These are phyloP conservation scores for Vimba vimba DNA, from an alignment of 2,113 vertebrate species.

Conservation along the genomic window DNA sequence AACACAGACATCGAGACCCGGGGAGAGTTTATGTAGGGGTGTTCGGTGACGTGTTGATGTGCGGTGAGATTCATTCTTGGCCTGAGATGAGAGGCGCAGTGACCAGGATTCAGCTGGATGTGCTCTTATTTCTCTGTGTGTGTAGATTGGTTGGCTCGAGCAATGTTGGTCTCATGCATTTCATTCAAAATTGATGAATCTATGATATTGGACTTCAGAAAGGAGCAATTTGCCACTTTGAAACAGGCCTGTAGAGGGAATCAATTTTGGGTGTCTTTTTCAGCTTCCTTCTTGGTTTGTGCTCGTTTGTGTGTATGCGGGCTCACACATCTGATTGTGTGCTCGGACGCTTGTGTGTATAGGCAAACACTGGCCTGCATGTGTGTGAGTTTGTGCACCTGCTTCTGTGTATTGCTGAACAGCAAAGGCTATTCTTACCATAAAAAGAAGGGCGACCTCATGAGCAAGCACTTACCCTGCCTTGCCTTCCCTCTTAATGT, in stretches of 20 bases:
- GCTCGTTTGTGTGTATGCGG: background rate
- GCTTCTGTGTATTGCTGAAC: slow-evolving; percentile 32
- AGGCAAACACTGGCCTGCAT: background rate
- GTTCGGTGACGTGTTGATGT: background rate
- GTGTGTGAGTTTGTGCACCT: slow-evolving; percentile 31
- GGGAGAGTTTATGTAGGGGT: slow-evolving; percentile 17
- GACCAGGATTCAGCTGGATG: background rate
- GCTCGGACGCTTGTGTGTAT: background rate
- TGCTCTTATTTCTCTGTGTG: slow-evolving; percentile 18
- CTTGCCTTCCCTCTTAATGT: slow-evolving; percentile 26
- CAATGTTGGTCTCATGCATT: background rate
- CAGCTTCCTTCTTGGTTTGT: background rate
- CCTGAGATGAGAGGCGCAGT: background rate
- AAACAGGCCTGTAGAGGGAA: slow-evolving; percentile 12
- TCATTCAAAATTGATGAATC: slow-evolving; percentile 42
- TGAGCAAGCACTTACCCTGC: slow-evolving; percentile 43
- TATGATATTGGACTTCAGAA: slow-evolving; percentile 32
- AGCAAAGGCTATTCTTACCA: slow-evolving; percentile 43
- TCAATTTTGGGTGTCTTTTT: slow-evolving; percentile 6
- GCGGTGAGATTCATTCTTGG: background rate
- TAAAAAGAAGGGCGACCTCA: slow-evolving; percentile 31
- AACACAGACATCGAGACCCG: background rate
- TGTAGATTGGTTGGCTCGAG: background rate
- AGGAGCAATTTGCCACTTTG: slow-evolving; percentile 33
- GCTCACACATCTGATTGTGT: background rate